Conservation (phyloP, 2,113 vertebrate species). For the Hyla sarda region DNA sequence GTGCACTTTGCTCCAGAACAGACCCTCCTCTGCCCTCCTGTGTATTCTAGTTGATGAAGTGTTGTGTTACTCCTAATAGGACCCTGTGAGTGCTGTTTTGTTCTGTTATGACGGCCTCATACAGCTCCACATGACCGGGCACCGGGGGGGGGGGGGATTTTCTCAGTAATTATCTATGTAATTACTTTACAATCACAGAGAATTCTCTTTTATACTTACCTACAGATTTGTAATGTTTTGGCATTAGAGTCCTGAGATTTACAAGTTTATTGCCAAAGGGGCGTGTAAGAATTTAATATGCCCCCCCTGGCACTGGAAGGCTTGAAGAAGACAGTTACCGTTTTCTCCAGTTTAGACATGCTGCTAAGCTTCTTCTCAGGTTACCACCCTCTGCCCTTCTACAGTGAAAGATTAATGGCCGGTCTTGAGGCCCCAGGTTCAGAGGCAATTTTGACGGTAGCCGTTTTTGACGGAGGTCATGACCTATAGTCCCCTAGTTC, state of each 20-base stretch:
- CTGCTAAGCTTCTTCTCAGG: neutral
- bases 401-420: constrained; percentile 1
- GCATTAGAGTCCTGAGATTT: neutral
- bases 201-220: constrained; percentile 31
- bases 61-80: neutral
- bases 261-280: constrained; percentile 35
- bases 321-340: neutral
- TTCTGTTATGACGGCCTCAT: constrained; percentile 20
- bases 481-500: neutral
- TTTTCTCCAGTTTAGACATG: constrained; percentile 17
- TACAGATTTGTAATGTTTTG: constrained; percentile 43
- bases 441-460: neutral
- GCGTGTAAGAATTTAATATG: constrained; percentile 8
- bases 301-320: constrained; percentile 6
- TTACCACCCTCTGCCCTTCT: neutral
- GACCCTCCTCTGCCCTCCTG: neutral
- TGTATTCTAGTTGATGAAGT: neutral
- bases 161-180: constrained; percentile 49
- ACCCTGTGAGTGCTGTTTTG: constrained; percentile 7
- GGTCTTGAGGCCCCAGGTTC: neutral
- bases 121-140: constrained; percentile 29
- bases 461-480: neutral
- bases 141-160: constrained; percentile 35
- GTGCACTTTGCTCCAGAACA: neutral
- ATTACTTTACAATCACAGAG: constrained; percentile 43